Percentiles rank a stretch among this genome's conserved stretches.
phyloP scores from a whole-genome alignment of 2,113 vertebrate genomes.

The Thunnus thynnus region DNA sequence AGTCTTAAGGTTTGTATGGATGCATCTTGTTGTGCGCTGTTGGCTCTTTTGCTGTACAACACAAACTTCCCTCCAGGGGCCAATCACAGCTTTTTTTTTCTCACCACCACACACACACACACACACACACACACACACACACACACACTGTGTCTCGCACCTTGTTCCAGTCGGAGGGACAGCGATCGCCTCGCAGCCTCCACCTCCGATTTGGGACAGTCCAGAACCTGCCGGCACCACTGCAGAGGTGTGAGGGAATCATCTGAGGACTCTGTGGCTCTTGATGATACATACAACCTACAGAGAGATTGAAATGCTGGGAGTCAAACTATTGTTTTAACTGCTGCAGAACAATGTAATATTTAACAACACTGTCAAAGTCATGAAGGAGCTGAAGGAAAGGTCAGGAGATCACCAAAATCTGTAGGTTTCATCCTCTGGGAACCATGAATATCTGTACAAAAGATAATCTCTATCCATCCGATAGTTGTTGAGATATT shows the following conservation, averaged over 20 bases:
- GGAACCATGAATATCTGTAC: no score
- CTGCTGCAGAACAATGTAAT: no score
- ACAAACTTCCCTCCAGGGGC: neutral
- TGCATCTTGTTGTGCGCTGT: no score
- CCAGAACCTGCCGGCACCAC: constrained; percentile 93
- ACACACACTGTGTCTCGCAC: no score
- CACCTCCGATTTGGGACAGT: constrained; percentile 89
- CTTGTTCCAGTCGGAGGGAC: constrained; percentile 91
- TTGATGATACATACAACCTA: constrained; percentile 91
- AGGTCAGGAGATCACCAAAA: no score
- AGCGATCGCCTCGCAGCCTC: constrained; percentile 89
- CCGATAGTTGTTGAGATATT: no score
- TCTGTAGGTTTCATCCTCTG: no score
- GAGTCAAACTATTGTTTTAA: no score
- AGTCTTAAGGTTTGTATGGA: no score
- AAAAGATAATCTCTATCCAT: no score
- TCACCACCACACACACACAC: neutral
- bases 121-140: neutral
- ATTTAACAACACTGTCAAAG: no score
- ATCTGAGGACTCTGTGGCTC: constrained; percentile 74
- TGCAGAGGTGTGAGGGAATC: constrained; percentile 85
- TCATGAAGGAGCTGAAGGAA: no score
- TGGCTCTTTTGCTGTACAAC: neutral
- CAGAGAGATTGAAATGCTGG: neutral
- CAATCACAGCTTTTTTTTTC: neutral